Evolutionary conservation across 2,888 invertebrate genomes (phyloP).

Genomic region (Chydorus sphaericus): DNA sequence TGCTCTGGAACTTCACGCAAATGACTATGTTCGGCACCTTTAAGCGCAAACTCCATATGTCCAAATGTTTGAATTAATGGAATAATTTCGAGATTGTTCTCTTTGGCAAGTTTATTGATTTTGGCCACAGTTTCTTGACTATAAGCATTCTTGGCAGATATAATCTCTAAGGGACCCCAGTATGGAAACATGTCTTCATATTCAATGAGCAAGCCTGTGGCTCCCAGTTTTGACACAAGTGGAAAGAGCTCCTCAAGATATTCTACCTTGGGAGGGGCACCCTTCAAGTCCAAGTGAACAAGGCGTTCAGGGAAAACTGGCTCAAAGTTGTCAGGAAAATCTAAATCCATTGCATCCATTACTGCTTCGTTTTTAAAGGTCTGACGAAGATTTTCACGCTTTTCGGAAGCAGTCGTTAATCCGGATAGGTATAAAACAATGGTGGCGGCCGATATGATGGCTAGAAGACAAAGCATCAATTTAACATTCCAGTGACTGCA

Average conservation of each 20-base stretch:
- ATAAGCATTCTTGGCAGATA: slow-evolving; percentile 46
- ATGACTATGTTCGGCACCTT: slow-evolving; percentile 47
- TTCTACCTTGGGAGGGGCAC: slow-evolving; percentile 54
- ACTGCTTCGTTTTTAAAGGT: not conserved
- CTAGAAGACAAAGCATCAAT: not conserved
- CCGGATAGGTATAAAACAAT: not conserved
- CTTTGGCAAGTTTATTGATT: slow-evolving; percentile 48
- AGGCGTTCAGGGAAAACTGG: slow-evolving; percentile 27
- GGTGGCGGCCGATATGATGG: not conserved
- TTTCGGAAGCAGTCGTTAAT: not conserved
- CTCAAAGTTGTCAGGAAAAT: not conserved
- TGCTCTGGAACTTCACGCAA: slow-evolving; percentile 49
- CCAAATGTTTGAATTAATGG: slow-evolving; percentile 38
- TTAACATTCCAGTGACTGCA: not conserved
- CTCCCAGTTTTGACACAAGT: slow-evolving; percentile 48
- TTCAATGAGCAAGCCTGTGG: slow-evolving; percentile 65
- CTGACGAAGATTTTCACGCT: not conserved
- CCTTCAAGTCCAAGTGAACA: slow-evolving; percentile 72
- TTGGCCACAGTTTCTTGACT: slow-evolving; percentile 46
- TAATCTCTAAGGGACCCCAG: slow-evolving; percentile 39
- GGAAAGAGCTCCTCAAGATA: slow-evolving; percentile 45
- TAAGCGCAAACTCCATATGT: slow-evolving; percentile 51
- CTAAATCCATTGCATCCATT: not conserved
- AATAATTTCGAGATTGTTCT: slow-evolving; percentile 46
- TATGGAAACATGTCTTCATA: slow-evolving; percentile 88